These are phyloP conservation scores for Condylostylus longicornis DNA, from an alignment of 1,140 invertebrate genomes.

Conservation along the genomic window DNA sequence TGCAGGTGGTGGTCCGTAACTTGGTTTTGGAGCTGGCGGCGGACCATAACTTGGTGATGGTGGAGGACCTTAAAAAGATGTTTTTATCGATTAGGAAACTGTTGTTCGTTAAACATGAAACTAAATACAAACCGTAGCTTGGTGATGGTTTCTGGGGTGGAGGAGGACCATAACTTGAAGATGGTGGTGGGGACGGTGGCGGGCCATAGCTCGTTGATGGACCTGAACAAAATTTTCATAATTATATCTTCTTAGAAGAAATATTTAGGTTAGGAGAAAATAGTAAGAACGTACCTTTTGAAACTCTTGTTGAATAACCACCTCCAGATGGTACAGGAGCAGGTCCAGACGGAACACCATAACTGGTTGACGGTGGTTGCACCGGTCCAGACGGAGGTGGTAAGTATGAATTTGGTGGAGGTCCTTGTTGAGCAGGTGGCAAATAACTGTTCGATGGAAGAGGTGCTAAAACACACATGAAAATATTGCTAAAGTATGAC, in stretches of 20 bases:
- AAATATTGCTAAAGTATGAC: no score
- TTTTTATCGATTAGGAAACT: no score
- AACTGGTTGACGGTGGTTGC: slow-evolving; percentile 32
- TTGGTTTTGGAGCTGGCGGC: slow-evolving; percentile 22
- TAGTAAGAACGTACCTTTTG: neutral
- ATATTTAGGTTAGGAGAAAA: neutral
- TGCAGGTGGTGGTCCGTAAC: slow-evolving; percentile 13
- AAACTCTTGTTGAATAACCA: slow-evolving; percentile 11
- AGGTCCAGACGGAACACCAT: slow-evolving; percentile 26
- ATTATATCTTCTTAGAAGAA: slow-evolving; percentile 3
- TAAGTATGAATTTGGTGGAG: slow-evolving; percentile 10
- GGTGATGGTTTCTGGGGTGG: slow-evolving; percentile 8
- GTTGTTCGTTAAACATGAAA: no score
- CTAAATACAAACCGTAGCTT: slow-evolving; percentile 31
- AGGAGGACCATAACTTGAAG: slow-evolving; percentile 31
- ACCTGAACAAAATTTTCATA: slow-evolving; percentile 11
- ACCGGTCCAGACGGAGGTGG: slow-evolving; percentile 27
- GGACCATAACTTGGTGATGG: slow-evolving; percentile 31
- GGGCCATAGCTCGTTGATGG: slow-evolving; percentile 35
- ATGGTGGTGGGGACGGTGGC: slow-evolving; percentile 21
- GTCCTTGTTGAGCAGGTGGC: slow-evolving; percentile 13
- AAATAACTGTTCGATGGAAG: slow-evolving; percentile 23
- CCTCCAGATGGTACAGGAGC: slow-evolving; percentile 19
- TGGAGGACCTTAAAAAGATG: no score
- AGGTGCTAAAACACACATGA: no score